Evolutionary conservation across 2,888 invertebrate genomes (phyloP).

Genomic region (Choristoneura rosaceana): DNA sequence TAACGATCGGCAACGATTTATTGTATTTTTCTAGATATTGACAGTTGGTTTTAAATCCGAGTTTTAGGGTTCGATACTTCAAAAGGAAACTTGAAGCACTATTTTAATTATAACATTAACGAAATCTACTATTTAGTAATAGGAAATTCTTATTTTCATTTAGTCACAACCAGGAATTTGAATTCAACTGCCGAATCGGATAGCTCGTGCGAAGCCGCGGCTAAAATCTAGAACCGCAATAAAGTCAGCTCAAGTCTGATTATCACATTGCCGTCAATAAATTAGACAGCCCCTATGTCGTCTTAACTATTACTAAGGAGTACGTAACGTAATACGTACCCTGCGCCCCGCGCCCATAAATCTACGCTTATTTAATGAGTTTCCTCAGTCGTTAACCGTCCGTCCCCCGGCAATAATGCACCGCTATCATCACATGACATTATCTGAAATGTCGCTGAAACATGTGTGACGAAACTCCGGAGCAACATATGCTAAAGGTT

Average conservation of each 20-base stretch:
- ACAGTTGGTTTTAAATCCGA: no score
- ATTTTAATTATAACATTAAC: no score
- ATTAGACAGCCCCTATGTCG: constrained; percentile 32
- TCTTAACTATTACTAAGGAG: constrained; percentile 18
- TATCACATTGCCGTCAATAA: constrained; percentile 28
- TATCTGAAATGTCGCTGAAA: constrained; percentile 63
- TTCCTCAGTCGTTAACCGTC: constrained; percentile 75
- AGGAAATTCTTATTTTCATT: no score
- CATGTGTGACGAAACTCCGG: constrained; percentile 60
- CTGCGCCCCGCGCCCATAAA: constrained; percentile 66
- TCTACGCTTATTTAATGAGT: constrained; percentile 80
- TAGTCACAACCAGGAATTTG: no score
- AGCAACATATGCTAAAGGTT: constrained; percentile 26
- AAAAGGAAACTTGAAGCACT: no score
- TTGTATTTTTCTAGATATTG: background rate
- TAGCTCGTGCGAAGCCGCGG: no score
- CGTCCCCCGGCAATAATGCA: constrained; percentile 73
- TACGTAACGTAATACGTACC: constrained; percentile 48
- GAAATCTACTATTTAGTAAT: no score
- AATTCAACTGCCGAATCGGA: no score
- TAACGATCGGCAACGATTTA: constrained; percentile 38
- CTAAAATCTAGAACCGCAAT: background rate
- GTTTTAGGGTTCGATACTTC: no score
- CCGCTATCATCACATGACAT: constrained; percentile 75
- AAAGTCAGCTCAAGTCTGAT: constrained; percentile 16